These are phyloP conservation scores for Lepidotrigona ventralis DNA, from an alignment of 1,140 invertebrate genomes.

Conservation along the genomic window DNA sequence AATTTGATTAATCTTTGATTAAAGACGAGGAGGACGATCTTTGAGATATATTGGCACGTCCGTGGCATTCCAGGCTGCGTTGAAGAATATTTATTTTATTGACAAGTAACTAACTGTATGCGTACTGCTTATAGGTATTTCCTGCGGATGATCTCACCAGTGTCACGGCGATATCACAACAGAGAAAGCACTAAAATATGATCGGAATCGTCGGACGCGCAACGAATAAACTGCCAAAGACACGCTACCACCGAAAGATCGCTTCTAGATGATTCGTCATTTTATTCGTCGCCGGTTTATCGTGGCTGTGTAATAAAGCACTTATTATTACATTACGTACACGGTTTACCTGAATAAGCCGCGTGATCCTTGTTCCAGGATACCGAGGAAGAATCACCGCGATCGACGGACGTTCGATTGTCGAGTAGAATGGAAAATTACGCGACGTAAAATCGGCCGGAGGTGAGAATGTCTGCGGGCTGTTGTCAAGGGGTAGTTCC, in stretches of 20 bases:
- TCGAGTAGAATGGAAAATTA: conserved; percentile 28
- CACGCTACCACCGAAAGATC: background rate
- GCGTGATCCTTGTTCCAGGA: conserved; percentile 35
- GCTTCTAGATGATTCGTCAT: background rate
- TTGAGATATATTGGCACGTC: background rate
- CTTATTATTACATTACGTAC: background rate
- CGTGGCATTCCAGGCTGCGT: conserved; percentile 15
- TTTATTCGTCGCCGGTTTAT: background rate
- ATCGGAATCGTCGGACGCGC: background rate
- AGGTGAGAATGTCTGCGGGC: conserved; percentile 49
- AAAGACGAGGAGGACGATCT: background rate
- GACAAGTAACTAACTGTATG: background rate
- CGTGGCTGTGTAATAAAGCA: background rate
- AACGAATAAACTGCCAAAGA: background rate
- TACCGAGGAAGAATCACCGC: background rate
- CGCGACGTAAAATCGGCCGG: conserved; percentile 36
- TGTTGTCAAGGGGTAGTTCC: conserved; percentile 64
- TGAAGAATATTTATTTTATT: background rate
- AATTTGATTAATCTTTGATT: background rate
- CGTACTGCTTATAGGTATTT: background rate
- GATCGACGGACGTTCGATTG: conserved; percentile 37
- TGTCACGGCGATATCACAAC: conserved; percentile 16
- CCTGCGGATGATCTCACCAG: background rate
- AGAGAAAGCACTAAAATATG: conserved; percentile 3
- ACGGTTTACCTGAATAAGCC: conserved; percentile 72